These are phyloP conservation scores for Malurus elegans DNA, from an alignment of 2,113 vertebrate species.

Conservation along the genomic window DNA sequence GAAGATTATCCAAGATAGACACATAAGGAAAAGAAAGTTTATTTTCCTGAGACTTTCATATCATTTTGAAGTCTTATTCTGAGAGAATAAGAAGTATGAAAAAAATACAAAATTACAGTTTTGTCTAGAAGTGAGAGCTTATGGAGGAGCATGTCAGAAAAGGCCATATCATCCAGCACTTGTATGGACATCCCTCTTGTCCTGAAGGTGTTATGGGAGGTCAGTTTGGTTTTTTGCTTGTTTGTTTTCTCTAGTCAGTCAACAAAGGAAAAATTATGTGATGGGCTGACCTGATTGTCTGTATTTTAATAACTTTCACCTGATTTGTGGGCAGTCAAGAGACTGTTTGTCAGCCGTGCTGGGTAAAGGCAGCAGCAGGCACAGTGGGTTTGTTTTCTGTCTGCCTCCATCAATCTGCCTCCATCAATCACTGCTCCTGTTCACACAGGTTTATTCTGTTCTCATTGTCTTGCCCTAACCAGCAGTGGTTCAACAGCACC, in stretches of 20 bases:
- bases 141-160: accelerated
- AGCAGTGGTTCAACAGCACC: neutral
- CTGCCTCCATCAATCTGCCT: neutral
- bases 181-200: neutral
- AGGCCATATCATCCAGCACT: accelerated
- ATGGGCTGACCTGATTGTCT: neutral
- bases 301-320: neutral
- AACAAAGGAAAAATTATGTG: neutral
- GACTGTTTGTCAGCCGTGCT: neutral
- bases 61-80: neutral
- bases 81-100: neutral
- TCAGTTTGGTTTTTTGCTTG: neutral
- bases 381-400: accelerated
- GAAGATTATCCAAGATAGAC: neutral
- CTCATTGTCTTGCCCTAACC: neutral
- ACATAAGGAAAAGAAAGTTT: neutral
- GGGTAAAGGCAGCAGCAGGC: neutral
- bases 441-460: neutral
- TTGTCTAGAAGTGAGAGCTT: neutral
- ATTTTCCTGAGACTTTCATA: neutral
- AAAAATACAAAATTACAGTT: neutral
- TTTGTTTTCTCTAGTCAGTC: neutral
- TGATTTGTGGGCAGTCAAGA: neutral
- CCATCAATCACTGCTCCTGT: neutral
- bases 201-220: neutral